Evolutionary conservation across 1,140 invertebrate species (phyloP).

Genomic region (Bombus sibiricus): DNA sequence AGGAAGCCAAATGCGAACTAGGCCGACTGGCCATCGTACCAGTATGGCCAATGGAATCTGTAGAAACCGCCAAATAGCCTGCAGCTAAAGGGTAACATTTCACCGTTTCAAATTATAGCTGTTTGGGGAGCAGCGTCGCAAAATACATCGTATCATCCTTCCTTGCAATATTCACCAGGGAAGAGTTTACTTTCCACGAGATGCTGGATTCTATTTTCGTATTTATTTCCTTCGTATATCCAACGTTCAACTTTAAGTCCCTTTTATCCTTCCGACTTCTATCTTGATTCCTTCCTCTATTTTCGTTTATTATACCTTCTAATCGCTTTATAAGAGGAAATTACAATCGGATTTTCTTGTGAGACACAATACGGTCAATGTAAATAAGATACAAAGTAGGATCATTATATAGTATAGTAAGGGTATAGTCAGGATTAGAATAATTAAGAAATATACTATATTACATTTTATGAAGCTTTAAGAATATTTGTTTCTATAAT

Average conservation of each 20-base stretch:
- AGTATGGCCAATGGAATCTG: conserved; percentile 61
- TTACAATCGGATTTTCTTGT: no score
- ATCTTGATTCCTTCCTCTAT: background rate
- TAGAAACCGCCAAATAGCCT: conserved; percentile 60
- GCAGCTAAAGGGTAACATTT: conserved; percentile 45
- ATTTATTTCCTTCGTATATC: background rate
- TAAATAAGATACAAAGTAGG: no score
- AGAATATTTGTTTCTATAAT: background rate
- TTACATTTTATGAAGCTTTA: no score
- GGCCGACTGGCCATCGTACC: conserved; percentile 63
- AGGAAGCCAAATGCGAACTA: conserved; percentile 78
- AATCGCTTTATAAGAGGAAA: no score
- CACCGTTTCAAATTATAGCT: conserved; percentile 36
- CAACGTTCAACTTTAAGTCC: background rate
- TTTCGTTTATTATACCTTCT: background rate
- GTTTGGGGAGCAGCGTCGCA: background rate
- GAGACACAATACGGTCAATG: no score
- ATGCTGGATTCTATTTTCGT: background rate
- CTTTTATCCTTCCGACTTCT: background rate
- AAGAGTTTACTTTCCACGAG: background rate
- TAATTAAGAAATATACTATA: no score
- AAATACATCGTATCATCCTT: conserved; percentile 1
- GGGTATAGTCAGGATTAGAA: no score
- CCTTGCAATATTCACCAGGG: conserved; percentile 7
- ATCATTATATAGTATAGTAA: no score